Conservation (phyloP, 2,797 vertebrate genomes). For the Pelobates cultripes region DNA sequence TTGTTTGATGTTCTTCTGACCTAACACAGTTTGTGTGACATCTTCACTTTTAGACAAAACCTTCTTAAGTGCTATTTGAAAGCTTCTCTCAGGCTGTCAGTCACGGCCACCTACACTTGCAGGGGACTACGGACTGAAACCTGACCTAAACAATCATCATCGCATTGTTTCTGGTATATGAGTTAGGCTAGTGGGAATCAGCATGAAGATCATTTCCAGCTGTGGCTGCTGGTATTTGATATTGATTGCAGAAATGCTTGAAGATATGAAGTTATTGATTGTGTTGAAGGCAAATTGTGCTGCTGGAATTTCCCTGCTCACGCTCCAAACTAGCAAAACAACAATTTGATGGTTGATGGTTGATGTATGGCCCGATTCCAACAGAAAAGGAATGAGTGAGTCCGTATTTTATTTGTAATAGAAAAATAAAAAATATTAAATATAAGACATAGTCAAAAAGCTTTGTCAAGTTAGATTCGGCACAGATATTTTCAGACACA, state of each 20-base stretch:
- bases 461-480: too few relatives aligned
- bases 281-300: constrained; percentile 46
- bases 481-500: too few relatives aligned
- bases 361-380: background rate
- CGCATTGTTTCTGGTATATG: constrained; percentile 41
- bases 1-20: too few relatives aligned
- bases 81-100: background rate
- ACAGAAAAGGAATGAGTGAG: constrained; percentile 31
- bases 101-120: background rate
- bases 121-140: background rate
- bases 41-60: background rate
- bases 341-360: constrained; percentile 39
- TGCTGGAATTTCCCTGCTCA: constrained; percentile 39
- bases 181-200: constrained; percentile 30
- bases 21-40: background rate
- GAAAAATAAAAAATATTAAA: constrained; percentile 40
- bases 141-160: constrained; percentile 42
- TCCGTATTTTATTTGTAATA: constrained; percentile 22
- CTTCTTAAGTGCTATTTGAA: background rate
- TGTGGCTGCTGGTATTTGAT: constrained; percentile 50
- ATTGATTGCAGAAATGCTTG: constrained; percentile 52
- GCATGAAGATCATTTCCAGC: constrained; percentile 52
- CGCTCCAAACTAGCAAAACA: constrained; percentile 34
- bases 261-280: constrained; percentile 54
- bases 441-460: background rate